Conservation (phyloP, 2,888 invertebrate genomes). For the Drosophila parthenogenetica region DNA sequence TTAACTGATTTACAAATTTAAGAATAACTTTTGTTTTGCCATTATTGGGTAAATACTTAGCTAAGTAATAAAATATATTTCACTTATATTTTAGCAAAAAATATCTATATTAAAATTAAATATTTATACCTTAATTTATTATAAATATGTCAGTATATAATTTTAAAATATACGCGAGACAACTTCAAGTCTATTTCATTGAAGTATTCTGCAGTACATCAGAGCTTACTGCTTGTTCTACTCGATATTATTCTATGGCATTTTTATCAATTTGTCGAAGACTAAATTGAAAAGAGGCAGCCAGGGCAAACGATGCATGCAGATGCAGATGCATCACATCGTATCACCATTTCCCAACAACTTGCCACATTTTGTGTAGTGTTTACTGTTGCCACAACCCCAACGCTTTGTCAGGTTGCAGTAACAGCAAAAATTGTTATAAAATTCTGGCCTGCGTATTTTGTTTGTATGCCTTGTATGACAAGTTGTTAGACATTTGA, state of each 20-base stretch:
- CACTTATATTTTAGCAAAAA: no score
- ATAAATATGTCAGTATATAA: no score
- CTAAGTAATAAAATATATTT: no score
- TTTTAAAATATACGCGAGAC: no score
- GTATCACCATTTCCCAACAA: slow-evolving; percentile 6
- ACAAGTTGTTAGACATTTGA: slow-evolving; percentile 76
- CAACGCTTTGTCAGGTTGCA: slow-evolving; percentile 30
- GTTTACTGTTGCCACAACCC: slow-evolving; percentile 37
- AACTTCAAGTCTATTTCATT: neutral
- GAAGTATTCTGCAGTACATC: neutral
- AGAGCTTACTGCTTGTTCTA: slow-evolving; percentile 13
- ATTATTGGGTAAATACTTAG: no score
- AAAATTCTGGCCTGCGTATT: slow-evolving; percentile 54
- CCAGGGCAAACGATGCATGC: slow-evolving; percentile 9
- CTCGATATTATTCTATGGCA: slow-evolving; percentile 68
- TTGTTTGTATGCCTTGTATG: slow-evolving; percentile 62
- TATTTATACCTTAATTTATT: no score
- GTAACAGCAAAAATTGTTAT: slow-evolving; percentile 63
- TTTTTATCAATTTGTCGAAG: slow-evolving; percentile 74
- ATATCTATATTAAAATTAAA: no score
- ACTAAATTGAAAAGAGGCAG: slow-evolving; percentile 61
- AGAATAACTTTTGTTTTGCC: no score
- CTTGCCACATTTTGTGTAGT: slow-evolving; percentile 23
- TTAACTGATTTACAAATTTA: no score
- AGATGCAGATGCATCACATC: neutral